Base-by-base conservation (phyloP, 2,888 invertebrate species). In the Lordiphosa fenestrarum region DNA sequence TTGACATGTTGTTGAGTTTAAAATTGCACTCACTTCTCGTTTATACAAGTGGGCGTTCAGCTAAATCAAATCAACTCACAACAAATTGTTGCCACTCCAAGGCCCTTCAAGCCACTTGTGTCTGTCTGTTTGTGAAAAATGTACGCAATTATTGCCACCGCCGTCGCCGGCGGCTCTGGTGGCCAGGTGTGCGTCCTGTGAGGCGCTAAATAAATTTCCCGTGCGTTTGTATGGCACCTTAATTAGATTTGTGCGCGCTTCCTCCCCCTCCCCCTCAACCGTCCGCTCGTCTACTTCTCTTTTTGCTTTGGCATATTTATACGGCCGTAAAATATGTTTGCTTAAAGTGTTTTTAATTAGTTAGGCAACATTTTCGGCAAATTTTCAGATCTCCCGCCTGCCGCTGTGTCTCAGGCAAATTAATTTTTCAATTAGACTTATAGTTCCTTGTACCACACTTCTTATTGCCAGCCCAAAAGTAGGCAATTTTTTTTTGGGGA, bases 281-380 rank as follows among this genome's bases (percentile, higher is more conserved):
- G 9, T 6, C 40, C 6, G 3, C 6, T 1, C 6, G 15, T 30
- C 50, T 33, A 19, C 19, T 19, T 13, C 9, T 23, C 21, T 10
- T 38, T 30, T 38, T 30, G 35, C 51, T 39, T 48, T 57, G 56
- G 62, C 71, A 56, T 71, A 63, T 57, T 59, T 58, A 56, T 57
- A 49, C 37, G 54, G 57, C 59, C 53, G 64, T 49, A 47, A 60
- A 71, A 66, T 65, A 65, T 70, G 53, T 48, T 60, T n/a, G 56
- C 64, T 66, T 70, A 74, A 80, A 75, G 67, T 75, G 76, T 75
- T 78, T 83, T 85, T 83, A 80, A 80, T 80, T 85, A 85, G 69
- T 83, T 78, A 52, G 64, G 64, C 52, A 68, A 65, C 72, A 78
- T 82, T 74, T n/a, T 21, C 48, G 65, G 42, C 62, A 64, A 30